Conservation (phyloP, 2,888 invertebrate species). For the Macrosoma leucophasiata region DNA sequence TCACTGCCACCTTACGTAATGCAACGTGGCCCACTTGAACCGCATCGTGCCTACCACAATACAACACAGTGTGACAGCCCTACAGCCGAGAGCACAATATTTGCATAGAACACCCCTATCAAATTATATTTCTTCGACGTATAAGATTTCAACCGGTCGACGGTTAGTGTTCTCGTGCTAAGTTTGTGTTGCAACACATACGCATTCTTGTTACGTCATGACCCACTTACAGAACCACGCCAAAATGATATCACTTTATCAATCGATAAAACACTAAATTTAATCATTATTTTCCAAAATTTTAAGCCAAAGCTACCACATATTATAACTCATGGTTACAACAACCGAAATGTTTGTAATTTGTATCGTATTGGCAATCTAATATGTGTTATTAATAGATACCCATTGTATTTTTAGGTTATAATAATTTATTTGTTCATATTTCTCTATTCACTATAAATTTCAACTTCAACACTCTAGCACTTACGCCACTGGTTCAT, state of each 20-base stretch:
- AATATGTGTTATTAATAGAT: too few species aligned
- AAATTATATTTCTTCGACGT: conserved; percentile 11
- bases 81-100: conserved; percentile 22
- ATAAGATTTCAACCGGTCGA: conserved; percentile 14
- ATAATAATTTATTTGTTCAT: too few species aligned
- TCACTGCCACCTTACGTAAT: conserved; percentile 51
- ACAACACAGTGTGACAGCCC: conserved; percentile 36
- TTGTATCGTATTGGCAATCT: too few species aligned
- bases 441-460: too few species aligned
- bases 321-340: too few species aligned
- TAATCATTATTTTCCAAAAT: too few species aligned
- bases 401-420: too few species aligned
- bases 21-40: conserved; percentile 63
- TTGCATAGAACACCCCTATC: conserved; percentile 12
- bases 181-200: conserved; percentile 31
- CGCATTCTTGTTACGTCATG: conserved; percentile 40
- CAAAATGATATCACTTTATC: conserved; percentile 29
- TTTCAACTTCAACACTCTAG: too few species aligned
- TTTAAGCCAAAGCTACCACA: too few species aligned
- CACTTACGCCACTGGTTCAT: too few species aligned
- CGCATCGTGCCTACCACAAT: conserved; percentile 46
- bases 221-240: conserved; percentile 26
- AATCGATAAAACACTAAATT: too few species aligned
- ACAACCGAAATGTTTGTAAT: too few species aligned
- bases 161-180: conserved; percentile 13